Conservation (phyloP, 2,113 vertebrate genomes). For the Gymnocephalus cernua region DNA sequence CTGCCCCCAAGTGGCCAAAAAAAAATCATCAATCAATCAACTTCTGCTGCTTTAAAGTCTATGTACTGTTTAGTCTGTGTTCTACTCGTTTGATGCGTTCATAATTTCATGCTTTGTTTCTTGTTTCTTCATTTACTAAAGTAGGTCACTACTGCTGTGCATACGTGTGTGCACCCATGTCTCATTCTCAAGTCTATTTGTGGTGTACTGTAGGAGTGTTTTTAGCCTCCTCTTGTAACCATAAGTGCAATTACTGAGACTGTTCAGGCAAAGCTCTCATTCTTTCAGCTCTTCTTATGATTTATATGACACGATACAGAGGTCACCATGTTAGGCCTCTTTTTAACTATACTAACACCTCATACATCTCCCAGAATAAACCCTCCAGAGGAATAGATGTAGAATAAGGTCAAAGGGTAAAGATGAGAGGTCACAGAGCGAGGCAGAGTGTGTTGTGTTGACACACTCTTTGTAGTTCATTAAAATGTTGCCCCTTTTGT, state of each 20-base stretch:
- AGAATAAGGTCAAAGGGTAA: conserved; percentile 1
- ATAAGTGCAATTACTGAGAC: conserved; percentile 20
- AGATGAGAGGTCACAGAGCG: conserved; percentile 27
- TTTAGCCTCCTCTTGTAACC: conserved; percentile 19
- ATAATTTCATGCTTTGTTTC: conserved; percentile 1
- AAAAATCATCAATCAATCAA: neutral
- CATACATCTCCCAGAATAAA: conserved; percentile 42
- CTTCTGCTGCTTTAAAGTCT: neutral
- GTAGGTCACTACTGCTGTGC: conserved; percentile 42
- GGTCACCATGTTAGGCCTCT: conserved; percentile 24
- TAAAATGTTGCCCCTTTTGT: conserved; percentile 13
- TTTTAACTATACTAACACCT: conserved; percentile 16
- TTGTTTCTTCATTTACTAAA: conserved; percentile 18
- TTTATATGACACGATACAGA: conserved; percentile 35
- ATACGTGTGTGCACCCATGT: conserved; percentile 4
- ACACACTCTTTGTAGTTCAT: conserved; percentile 37
- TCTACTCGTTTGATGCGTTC: neutral
- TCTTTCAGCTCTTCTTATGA: conserved; percentile 18
- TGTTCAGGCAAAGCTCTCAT: conserved; percentile 18
- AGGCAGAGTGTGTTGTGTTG: neutral
- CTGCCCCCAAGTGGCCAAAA: neutral
- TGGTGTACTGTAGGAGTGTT: neutral
- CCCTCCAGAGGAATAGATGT: neutral
- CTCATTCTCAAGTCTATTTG: conserved; percentile 13
- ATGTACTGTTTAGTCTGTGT: neutral